These are phyloP conservation scores for Colletes latitarsis DNA, from an alignment of 1,140 invertebrate genomes.

Conservation along the genomic window DNA sequence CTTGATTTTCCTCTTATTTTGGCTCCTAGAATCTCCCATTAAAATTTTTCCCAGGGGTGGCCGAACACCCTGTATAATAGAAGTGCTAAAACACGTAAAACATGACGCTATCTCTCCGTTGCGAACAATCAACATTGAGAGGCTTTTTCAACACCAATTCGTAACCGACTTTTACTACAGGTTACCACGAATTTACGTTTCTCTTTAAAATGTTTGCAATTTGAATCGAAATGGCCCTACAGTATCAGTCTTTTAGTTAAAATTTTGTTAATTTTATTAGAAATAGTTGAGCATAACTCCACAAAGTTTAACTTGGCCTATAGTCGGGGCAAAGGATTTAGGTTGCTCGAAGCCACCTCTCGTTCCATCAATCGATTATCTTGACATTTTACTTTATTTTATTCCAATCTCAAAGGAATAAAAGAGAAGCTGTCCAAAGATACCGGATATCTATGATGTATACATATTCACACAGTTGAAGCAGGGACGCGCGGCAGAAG, in stretches of 20 bases:
- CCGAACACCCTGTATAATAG: neutral
- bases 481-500: too few relatives aligned
- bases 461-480: too few relatives aligned
- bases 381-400: neutral
- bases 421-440: neutral
- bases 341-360: neutral
- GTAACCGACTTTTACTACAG: constrained; percentile 26
- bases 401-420: neutral
- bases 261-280: constrained; percentile 69
- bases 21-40: too few relatives aligned
- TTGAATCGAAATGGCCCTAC: constrained; percentile 74
- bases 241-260: constrained; percentile 76
- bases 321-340: neutral
- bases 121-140: constrained; percentile 8
- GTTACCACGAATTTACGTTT: constrained; percentile 18
- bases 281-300: constrained; percentile 61
- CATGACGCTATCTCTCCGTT: constrained; percentile 36
- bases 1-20: too few relatives aligned
- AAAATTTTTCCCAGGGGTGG: too few relatives aligned
- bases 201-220: constrained; percentile 50
- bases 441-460: too few relatives aligned
- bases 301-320: constrained; percentile 36
- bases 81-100: neutral
- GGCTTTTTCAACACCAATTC: constrained; percentile 31
- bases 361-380: neutral